Percentiles rank a stretch among this genome's conserved stretches.
These are phyloP conservation scores for Tortrix viridana DNA, from an alignment of 2,888 invertebrate species.

Conservation along the genomic window DNA sequence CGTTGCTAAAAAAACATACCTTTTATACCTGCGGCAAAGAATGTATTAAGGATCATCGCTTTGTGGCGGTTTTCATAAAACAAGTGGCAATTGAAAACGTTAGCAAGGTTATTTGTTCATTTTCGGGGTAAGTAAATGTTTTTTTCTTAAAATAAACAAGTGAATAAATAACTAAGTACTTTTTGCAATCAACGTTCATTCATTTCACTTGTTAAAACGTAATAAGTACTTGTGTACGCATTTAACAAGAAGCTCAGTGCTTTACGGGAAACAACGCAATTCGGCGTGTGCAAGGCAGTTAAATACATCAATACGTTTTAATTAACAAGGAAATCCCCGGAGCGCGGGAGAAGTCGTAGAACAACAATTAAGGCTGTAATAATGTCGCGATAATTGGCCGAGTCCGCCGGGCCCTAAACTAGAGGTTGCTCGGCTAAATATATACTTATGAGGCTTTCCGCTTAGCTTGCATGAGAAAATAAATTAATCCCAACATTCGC, in stretches of 20 bases:
- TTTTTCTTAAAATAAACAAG: too few species aligned
- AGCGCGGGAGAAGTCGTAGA: constrained; percentile 58
- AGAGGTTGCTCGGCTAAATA: constrained; percentile 40
- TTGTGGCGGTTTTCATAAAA: background rate
- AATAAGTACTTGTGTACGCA: too few species aligned
- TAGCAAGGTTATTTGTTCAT: too few species aligned
- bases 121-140: too few species aligned
- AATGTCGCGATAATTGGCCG: constrained; percentile 63
- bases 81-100: too few species aligned
- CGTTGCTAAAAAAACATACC: constrained; percentile 26
- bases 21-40: constrained; percentile 14
- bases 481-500: background rate
- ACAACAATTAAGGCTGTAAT: constrained; percentile 64
- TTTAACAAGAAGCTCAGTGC: too few species aligned
- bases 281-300: background rate
- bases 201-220: too few species aligned
- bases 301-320: constrained; percentile 42
- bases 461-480: background rate
- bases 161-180: too few species aligned
- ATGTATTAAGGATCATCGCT: background rate
- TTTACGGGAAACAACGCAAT: too few species aligned
- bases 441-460: constrained; percentile 7
- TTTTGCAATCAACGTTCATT: too few species aligned
- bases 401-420: constrained; percentile 42
- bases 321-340: constrained; percentile 47